Conservation (phyloP, 2,113 vertebrate species). For the Thermophis baileyi region DNA sequence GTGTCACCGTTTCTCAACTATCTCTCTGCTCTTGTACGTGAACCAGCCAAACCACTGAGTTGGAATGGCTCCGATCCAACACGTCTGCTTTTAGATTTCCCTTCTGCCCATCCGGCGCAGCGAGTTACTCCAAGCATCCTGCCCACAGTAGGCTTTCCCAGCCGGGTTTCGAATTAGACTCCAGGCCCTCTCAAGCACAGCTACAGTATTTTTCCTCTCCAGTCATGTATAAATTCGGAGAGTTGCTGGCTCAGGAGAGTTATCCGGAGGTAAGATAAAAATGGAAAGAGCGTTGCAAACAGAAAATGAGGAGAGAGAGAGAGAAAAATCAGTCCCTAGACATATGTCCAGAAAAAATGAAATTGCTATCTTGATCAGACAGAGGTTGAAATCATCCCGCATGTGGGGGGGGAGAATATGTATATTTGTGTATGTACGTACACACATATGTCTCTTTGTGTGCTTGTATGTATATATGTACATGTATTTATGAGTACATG, state of each 20-base stretch:
- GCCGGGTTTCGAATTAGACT: background rate
- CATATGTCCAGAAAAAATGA: background rate
- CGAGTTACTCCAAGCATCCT: background rate
- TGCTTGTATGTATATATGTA: too few species aligned
- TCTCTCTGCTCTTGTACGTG: background rate
- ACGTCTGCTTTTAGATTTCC: background rate
- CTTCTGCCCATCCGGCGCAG: background rate
- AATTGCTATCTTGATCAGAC: background rate
- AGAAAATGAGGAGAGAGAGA: too few species aligned
- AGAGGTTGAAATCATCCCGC: too few species aligned
- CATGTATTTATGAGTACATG: too few species aligned
- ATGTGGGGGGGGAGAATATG: background rate
- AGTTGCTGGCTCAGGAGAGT: constrained; percentile 24
- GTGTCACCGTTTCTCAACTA: rapidly evolving
- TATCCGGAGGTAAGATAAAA: constrained; percentile 16
- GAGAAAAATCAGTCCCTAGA: background rate
- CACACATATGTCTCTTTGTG: too few species aligned
- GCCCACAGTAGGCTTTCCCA: constrained; percentile 24
- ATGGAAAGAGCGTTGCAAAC: background rate
- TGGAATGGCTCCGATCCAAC: background rate
- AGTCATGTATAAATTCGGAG: background rate
- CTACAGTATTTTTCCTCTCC: constrained; percentile 11
- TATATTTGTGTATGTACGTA: too few species aligned
- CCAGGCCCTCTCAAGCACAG: constrained; percentile 2
- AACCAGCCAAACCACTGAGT: background rate